Conservation (phyloP, 2,888 invertebrate species). For the Agonopterix alstromeriana region DNA sequence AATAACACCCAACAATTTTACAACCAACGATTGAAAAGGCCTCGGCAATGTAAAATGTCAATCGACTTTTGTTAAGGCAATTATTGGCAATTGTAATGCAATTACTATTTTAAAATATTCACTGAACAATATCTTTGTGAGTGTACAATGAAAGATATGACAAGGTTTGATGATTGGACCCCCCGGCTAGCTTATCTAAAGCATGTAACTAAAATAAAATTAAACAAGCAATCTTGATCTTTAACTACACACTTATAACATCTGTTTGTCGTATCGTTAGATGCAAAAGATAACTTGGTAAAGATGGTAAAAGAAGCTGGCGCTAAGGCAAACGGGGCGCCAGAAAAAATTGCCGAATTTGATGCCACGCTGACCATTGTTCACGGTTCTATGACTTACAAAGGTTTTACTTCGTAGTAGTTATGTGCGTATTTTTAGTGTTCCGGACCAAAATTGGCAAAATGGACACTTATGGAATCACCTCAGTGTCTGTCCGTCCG, state of each 20-base stretch:
- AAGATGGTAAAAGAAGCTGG: constrained; percentile 24
- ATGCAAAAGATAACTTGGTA: background rate
- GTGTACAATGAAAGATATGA: constrained; percentile 48
- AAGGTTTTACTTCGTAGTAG: background rate
- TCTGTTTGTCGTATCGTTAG: no score
- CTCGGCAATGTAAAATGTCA: constrained; percentile 29
- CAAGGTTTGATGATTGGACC: constrained; percentile 57
- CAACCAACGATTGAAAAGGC: constrained; percentile 11
- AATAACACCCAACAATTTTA: background rate
- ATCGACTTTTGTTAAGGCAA: constrained; percentile 40
- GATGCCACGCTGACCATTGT: constrained; percentile 32
- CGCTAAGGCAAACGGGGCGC: constrained; percentile 32
- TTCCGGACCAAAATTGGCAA: no score
- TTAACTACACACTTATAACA: no score
- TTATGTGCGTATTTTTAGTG: constrained; percentile 6
- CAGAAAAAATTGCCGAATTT: constrained; percentile 31
- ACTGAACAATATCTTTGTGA: constrained; percentile 43
- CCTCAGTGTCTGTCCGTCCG: no score
- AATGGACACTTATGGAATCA: no score
- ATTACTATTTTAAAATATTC: constrained; percentile 48
- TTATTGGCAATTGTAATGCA: constrained; percentile 50
- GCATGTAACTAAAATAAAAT: background rate
- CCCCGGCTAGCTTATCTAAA: constrained; percentile 30
- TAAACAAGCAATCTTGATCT: no score
- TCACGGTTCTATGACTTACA: constrained; percentile 14